A percentile compares a stretch with the other conserved stretches of the same genome.
These are phyloP conservation scores for Leucania comma DNA, from an alignment of 2,888 invertebrate genomes.

Conservation along the genomic window DNA sequence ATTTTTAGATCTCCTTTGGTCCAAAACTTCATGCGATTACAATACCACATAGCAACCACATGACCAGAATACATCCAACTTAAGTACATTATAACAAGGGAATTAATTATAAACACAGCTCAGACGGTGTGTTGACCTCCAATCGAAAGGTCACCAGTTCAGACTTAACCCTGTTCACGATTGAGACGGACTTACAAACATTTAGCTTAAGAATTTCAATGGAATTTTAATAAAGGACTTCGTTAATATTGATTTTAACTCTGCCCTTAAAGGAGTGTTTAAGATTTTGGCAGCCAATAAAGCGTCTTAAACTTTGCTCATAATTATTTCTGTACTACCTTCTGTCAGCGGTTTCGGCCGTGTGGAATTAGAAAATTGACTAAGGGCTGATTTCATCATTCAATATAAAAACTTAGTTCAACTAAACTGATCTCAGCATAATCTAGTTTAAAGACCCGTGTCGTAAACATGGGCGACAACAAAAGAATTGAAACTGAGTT, in stretches of 20 bases:
- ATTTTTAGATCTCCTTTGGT: constrained; percentile 7
- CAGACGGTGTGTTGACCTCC: constrained; percentile 11
- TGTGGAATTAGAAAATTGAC: too few species aligned
- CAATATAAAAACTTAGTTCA: too few species aligned
- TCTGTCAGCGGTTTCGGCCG: too few species aligned
- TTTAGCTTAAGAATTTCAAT: constrained; percentile 39
- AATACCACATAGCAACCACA: background rate
- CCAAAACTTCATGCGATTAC: background rate
- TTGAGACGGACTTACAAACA: constrained; percentile 33
- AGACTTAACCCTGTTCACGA: constrained; percentile 28
- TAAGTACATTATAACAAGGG: constrained; percentile 18
- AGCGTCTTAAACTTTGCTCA: background rate
- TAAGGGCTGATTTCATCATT: too few species aligned
- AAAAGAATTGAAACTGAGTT: too few species aligned
- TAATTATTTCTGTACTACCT: background rate
- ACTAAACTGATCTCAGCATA: too few species aligned
- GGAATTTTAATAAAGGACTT: constrained; percentile 42
- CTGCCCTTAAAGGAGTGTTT: background rate
- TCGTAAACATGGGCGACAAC: too few species aligned
- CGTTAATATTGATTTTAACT: constrained; percentile 22
- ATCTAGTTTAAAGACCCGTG: too few species aligned
- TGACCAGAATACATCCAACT: background rate
- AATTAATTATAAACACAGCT: constrained; percentile 46
- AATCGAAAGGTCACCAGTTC: constrained; percentile 34
- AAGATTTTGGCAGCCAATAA: constrained; percentile 12